A percentile compares a stretch with the other conserved stretches of the same genome.
These are phyloP conservation scores for Lycodopsis pacificus DNA, from an alignment of 2,797 vertebrate species.

Conservation along the genomic window DNA sequence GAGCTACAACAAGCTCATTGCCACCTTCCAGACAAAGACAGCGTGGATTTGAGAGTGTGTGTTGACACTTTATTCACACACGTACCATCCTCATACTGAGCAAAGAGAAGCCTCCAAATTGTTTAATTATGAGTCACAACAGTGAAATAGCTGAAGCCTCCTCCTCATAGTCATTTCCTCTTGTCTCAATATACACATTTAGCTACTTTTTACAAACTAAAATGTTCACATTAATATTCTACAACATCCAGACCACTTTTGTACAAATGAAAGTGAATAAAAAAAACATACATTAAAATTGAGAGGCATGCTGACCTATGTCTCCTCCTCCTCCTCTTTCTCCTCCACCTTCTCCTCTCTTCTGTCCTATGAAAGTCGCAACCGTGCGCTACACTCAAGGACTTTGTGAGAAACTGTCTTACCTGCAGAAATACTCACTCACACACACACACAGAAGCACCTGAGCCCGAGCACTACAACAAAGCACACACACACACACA, in stretches of 20 bases:
- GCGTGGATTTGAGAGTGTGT: conserved; percentile 49
- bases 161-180: background rate
- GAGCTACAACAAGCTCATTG: conserved; percentile 68
- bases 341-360: conserved; percentile 32
- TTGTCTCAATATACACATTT: background rate
- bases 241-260: background rate
- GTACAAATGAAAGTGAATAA: background rate
- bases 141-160: conserved; percentile 7
- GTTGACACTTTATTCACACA: conserved; percentile 49
- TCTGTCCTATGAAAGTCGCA: conserved; percentile 68
- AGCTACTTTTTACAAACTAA: background rate
- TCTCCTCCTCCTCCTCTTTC: conserved; percentile 23
- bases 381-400: conserved; percentile 41
- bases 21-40: conserved; percentile 80
- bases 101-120: conserved; percentile 23
- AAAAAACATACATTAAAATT: background rate
- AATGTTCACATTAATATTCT: background rate
- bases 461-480: background rate
- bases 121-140: conserved; percentile 18
- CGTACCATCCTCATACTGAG: conserved; percentile 6
- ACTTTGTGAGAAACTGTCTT: conserved; percentile 59
- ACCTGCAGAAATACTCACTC: conserved; percentile 57
- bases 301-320: conserved; percentile 41
- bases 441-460: conserved; percentile 23
- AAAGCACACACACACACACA: conserved; percentile 20